These are phyloP conservation scores for Pseudomyrmex gracilis DNA, from an alignment of 1,140 invertebrate species.

Conservation along the genomic window DNA sequence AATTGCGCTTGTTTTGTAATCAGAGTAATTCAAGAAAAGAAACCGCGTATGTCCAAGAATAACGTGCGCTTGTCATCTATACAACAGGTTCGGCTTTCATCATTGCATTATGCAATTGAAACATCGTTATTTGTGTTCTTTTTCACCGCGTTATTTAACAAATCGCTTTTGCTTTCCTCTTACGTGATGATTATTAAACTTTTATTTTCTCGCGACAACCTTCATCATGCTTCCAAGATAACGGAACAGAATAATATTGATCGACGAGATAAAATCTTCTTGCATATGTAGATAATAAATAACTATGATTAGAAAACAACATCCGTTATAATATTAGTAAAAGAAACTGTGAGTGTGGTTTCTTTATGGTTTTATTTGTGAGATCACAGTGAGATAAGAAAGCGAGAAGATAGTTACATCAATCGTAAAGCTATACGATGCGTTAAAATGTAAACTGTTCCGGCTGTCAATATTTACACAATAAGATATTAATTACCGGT, in stretches of 20 bases:
- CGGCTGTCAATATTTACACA: slow-evolving; percentile 40
- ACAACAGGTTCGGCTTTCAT: slow-evolving; percentile 41
- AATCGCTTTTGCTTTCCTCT: slow-evolving; percentile 25
- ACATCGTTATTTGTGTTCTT: slow-evolving; percentile 24
- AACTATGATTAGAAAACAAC: neutral
- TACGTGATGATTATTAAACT: slow-evolving; percentile 18
- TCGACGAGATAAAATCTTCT: neutral
- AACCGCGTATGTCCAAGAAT: slow-evolving; percentile 14
- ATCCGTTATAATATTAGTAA: neutral
- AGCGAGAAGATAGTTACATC: slow-evolving; percentile 23
- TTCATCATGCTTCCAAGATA: neutral
- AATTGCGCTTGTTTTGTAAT: slow-evolving; percentile 15
- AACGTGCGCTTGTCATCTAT: slow-evolving; percentile 21
- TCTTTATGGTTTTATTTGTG: slow-evolving; percentile 31
- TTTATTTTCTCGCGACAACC: neutral
- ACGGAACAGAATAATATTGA: neutral
- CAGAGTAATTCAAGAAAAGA: slow-evolving; percentile 19
- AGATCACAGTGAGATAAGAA: slow-evolving; percentile 13
- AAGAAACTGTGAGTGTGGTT: neutral
- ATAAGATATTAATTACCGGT: slow-evolving; percentile 39
- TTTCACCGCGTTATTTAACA: slow-evolving; percentile 27
- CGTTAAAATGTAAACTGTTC: slow-evolving; percentile 21
- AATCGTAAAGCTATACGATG: slow-evolving; percentile 25
- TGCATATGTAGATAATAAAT: neutral
- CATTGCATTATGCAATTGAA: slow-evolving; percentile 52